phyloP scores from a whole-genome alignment of 2,888 invertebrate genomes.

The Allolobophora icterica region DNA sequence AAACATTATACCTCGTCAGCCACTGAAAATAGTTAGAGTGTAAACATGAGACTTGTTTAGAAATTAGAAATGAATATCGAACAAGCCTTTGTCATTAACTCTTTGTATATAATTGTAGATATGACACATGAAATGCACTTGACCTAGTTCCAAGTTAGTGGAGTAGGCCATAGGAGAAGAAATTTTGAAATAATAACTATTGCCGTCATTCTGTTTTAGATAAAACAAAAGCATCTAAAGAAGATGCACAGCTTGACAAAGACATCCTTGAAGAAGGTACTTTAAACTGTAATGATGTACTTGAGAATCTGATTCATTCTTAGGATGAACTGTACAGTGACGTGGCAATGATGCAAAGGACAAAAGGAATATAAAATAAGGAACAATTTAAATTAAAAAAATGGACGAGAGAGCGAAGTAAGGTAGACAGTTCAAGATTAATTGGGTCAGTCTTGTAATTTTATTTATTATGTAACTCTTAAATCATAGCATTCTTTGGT shows the following conservation, averaged over 20 bases:
- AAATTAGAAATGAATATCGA: too few relatives aligned
- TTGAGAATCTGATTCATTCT: not conserved
- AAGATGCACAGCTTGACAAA: not conserved
- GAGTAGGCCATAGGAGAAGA: not conserved
- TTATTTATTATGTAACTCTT: not conserved
- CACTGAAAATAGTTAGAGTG: too few relatives aligned
- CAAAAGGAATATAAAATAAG: not conserved
- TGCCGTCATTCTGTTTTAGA: not conserved
- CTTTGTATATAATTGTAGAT: too few relatives aligned
- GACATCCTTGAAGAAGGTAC: slow-evolving; percentile 13
- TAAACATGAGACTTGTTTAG: too few relatives aligned
- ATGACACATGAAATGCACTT: too few relatives aligned
- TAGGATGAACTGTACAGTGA: too few relatives aligned
- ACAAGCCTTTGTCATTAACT: too few relatives aligned
- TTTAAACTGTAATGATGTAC: not conserved
- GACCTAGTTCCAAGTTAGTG: too few relatives aligned
- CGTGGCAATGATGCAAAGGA: not conserved
- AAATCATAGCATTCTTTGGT: not conserved
- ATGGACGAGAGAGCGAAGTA: not conserved
- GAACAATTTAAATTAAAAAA: not conserved
- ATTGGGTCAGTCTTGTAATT: not conserved
- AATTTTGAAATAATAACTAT: not conserved
- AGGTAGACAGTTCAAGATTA: not conserved
- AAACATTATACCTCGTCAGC: too few relatives aligned
- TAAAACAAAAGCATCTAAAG: slow-evolving; percentile 19